Evolutionary conservation across 2,113 vertebrate genomes (phyloP).

Genomic region (Phaethornis superciliosus): DNA sequence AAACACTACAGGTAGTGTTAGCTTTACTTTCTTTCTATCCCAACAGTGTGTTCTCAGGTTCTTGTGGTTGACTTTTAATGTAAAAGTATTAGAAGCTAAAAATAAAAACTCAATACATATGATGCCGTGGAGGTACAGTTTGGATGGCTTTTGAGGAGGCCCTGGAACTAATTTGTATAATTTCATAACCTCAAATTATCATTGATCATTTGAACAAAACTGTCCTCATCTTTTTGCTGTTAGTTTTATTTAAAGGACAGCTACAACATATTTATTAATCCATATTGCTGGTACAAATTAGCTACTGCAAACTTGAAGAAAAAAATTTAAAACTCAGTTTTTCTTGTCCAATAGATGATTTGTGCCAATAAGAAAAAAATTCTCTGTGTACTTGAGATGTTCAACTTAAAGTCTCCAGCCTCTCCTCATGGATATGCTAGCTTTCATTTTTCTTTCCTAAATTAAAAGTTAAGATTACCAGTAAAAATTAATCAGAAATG

Average conservation of each 20-base stretch:
- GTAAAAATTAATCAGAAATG: neutral
- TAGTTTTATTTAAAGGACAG: neutral
- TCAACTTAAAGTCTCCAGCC: neutral
- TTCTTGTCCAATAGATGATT: neutral
- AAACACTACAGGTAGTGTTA: conserved; percentile 98
- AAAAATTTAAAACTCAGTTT: neutral
- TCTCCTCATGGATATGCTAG: neutral
- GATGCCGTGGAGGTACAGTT: neutral
- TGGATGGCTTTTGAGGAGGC: neutral
- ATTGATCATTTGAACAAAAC: neutral
- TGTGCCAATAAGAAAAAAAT: neutral
- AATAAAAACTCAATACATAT: neutral
- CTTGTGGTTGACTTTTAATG: neutral
- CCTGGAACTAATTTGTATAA: neutral
- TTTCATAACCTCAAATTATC: neutral
- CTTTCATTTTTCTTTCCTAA: neutral
- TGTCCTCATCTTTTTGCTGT: neutral
- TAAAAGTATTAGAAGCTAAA: neutral
- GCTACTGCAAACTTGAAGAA: neutral
- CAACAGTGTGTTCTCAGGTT: neutral
- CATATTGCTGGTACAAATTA: neutral
- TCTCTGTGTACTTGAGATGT: neutral
- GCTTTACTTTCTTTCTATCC: too few relatives aligned
- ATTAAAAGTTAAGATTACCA: neutral
- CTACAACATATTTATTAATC: neutral